Evolutionary conservation across 2,888 invertebrate genomes (phyloP).

Genomic region (Liodrosophila aerea): DNA sequence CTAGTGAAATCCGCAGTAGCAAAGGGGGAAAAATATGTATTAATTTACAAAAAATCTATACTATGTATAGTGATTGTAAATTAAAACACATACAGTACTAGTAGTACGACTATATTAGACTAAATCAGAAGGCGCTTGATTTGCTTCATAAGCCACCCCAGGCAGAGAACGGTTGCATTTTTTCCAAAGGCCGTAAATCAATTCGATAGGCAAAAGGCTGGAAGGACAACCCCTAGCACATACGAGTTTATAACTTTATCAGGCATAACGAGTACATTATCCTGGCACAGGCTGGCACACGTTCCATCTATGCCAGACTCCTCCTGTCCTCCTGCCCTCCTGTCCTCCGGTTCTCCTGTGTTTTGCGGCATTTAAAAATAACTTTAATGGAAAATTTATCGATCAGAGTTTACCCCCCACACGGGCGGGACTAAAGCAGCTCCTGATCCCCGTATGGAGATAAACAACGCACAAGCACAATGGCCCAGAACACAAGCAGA

Average conservation of each 20-base stretch:
- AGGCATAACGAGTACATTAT: conserved; percentile 80
- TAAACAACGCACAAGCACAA: conserved; percentile 68
- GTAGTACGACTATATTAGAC: too few species aligned
- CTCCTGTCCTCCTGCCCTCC: conserved; percentile 3
- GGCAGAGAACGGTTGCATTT: conserved; percentile 35
- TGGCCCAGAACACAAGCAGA: conserved; percentile 30
- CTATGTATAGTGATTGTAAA: too few species aligned
- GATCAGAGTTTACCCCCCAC: conserved; percentile 59
- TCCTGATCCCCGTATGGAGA: conserved; percentile 57
- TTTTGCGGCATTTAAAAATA: conserved; percentile 78
- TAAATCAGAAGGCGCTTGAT: too few species aligned
- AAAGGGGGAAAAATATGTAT: too few species aligned
- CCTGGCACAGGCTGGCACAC: conserved; percentile 72
- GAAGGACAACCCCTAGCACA: conserved; percentile 54
- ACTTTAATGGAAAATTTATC: conserved; percentile 82
- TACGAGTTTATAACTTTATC: conserved; percentile 80
- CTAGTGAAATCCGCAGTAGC: too few species aligned
- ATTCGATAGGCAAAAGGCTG: conserved; percentile 49
- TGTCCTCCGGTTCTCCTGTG: conserved; percentile 53
- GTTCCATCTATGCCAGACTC: conserved; percentile 31
- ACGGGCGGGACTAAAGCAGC: conserved; percentile 30
- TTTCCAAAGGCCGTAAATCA: conserved; percentile 68
- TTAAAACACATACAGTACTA: too few species aligned
- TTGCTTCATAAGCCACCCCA: conserved; percentile 1
- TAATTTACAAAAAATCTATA: too few species aligned